A percentile compares a stretch with the other conserved stretches of the same genome.
Evolutionary conservation across 1,140 invertebrate genomes (phyloP).

Genomic region (Aphaenogaster rudis): DNA sequence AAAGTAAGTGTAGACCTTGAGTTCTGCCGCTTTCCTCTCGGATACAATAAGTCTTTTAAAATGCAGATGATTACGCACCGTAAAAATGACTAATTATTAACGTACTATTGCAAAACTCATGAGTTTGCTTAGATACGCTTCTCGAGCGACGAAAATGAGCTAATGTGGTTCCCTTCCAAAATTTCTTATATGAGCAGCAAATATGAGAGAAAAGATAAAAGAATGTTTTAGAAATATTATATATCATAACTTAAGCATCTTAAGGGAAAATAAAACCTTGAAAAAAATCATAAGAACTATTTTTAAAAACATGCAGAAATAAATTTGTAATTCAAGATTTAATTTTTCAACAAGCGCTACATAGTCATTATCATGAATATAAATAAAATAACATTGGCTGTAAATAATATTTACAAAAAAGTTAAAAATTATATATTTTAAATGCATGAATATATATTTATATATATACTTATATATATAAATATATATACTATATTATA

Average conservation of each 20-base stretch:
- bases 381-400: not conserved
- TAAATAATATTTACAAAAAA: not conserved
- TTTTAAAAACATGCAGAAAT: not conserved
- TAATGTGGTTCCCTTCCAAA: not conserved
- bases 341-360: not conserved
- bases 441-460: too few relatives aligned
- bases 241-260: not conserved
- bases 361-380: not conserved
- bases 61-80: not conserved
- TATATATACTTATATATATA: too few relatives aligned
- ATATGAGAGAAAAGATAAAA: not conserved
- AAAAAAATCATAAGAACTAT: not conserved
- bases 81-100: slow-evolving; percentile 23
- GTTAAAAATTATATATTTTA: not conserved
- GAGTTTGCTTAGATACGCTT: not conserved
- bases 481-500: too few relatives aligned
- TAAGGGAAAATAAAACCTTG: not conserved
- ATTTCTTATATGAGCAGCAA: not conserved
- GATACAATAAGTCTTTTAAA: not conserved
- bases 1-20: slow-evolving; percentile 28
- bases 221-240: not conserved
- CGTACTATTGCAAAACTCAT: not conserved
- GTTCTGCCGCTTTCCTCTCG: not conserved
- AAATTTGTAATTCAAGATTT: not conserved
- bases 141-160: not conserved